Base-by-base conservation (phyloP, 2,113 vertebrate species). In the Irena cyanogastra region DNA sequence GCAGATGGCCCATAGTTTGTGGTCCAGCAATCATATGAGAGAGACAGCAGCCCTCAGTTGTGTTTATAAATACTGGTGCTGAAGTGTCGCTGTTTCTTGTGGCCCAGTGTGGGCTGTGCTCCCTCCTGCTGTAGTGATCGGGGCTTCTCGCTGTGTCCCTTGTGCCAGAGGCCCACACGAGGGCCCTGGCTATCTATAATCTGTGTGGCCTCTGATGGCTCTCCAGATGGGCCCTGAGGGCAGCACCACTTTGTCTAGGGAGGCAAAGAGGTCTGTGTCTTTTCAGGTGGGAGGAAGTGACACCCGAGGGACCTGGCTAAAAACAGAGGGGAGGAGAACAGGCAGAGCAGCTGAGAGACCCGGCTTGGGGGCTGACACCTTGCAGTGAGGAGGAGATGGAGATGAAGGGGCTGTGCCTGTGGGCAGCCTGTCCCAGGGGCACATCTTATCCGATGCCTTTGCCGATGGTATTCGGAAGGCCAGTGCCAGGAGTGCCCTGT, bases 1-100 rank as follows among this genome's bases (percentile, higher is more conserved):
- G 94, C 93, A 92, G 94, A 96, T 93, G 96, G 89, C 52, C 90
- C 56, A 0, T 94, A 44, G 91, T 89, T 90, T 93, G 93, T 96
- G 72, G 91, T 92, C 94, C 86, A 92, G 83, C 80, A 90, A 44
- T 90, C 15, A 3, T 83, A 54, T 10, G 76, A 90, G 71, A 33
- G 64, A 95, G 83, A 92, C 39, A 66, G 83, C 76, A 83, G 68
- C 68, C 59, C 75, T 83, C 14, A 1, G 42, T 70, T 41, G 35
- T 83, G 92, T 78, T 89, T 92, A 92, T 83, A 74, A 93, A 77
- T 74, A 69, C 72, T 74, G 80, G 39, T 63, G 64, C 47, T 4
- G 8, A 23, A 70, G 88, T 7, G 3, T 8, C 6, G 30, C 59
- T 59, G 39, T 74, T 94, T 74, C 63, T 49, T 14, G 33, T 57